Conservation (phyloP, 2,797 vertebrate species). For the Sebastes cheni region DNA sequence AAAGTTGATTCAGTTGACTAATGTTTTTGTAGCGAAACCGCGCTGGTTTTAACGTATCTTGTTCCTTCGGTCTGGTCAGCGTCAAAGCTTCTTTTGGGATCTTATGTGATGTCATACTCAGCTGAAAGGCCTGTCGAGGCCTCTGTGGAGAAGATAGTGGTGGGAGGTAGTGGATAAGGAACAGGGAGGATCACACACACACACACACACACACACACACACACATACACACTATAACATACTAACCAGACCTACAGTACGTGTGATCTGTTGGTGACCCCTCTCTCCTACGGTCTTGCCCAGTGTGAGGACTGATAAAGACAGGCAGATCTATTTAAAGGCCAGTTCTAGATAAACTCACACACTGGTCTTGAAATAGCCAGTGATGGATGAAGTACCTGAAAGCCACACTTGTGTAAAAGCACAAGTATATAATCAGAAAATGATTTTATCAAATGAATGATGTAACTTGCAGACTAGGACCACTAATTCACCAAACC, state of each 20-base stretch:
- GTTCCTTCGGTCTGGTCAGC: constrained; percentile 49
- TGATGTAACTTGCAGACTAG: no score
- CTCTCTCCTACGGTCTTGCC: constrained; percentile 8
- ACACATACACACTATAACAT: neutral
- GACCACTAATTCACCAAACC: no score
- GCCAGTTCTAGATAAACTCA: constrained; percentile 36
- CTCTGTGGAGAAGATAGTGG: constrained; percentile 46
- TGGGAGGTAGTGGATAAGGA: constrained; percentile 54
- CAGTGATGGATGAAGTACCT: no score
- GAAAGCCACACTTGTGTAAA: no score
- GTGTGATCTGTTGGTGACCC: constrained; percentile 16
- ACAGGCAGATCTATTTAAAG: constrained; percentile 51
- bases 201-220: neutral
- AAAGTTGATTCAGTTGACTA: constrained; percentile 4
- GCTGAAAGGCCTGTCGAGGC: constrained; percentile 25
- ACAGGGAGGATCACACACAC: constrained; percentile 10
- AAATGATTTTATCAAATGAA: no score
- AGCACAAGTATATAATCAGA: no score
- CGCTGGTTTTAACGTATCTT: neutral
- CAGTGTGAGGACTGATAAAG: constrained; percentile 43
- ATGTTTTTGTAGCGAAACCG: constrained; percentile 27
- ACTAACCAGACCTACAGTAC: neutral
- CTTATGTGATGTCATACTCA: constrained; percentile 45
- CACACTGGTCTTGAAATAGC: constrained; percentile 15
- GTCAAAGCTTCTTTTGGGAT: constrained; percentile 49